Evolutionary conservation across 2,888 invertebrate genomes (phyloP).

Genomic region (Pseudococcus viburni): DNA sequence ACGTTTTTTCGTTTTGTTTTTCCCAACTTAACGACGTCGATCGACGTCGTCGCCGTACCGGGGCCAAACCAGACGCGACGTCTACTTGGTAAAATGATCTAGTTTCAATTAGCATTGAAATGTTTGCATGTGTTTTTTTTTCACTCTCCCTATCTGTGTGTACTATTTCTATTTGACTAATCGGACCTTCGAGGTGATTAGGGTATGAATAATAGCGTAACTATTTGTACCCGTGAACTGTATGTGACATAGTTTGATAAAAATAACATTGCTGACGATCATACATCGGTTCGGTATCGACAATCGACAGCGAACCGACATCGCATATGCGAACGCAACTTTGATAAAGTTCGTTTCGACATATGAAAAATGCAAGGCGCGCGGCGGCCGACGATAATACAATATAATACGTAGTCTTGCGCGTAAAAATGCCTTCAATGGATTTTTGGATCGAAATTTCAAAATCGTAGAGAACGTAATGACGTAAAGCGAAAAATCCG

Average conservation of each 20-base stretch:
- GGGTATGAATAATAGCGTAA: constrained; percentile 11
- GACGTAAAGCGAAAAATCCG: background rate
- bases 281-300: background rate
- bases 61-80: background rate
- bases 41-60: no score
- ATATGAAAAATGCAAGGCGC: background rate
- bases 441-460: constrained; percentile 44
- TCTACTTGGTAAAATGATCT: background rate
- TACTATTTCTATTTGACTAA: background rate
- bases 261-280: background rate
- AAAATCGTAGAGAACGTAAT: background rate
- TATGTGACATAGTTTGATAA: constrained; percentile 21
- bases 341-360: constrained; percentile 29
- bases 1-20: constrained; percentile 21
- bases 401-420: background rate
- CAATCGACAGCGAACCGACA: background rate
- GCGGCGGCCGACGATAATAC: background rate
- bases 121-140: background rate
- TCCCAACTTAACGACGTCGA: background rate
- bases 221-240: background rate
- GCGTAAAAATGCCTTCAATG: background rate
- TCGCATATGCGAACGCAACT: background rate
- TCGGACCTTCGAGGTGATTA: constrained; percentile 35
- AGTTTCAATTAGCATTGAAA: constrained; percentile 35
- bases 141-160: background rate